Base-by-base conservation (phyloP, 1,140 invertebrate genomes). In the Oscheius sp. region DNA sequence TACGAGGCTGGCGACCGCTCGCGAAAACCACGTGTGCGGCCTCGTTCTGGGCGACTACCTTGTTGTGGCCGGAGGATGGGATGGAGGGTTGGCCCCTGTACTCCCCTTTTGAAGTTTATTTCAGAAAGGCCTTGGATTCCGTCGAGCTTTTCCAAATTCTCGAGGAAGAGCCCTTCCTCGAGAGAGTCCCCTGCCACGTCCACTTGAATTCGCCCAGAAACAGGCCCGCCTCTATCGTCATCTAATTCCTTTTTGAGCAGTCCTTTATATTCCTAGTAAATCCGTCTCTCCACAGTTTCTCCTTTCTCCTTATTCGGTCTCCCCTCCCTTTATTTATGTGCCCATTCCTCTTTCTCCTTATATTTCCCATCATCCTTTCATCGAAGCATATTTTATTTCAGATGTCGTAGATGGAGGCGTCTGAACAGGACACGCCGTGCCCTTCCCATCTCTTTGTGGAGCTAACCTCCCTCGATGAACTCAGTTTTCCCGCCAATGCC, bases 391-490 rank as follows among this genome's bases (percentile, higher is more conserved):
- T 7, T 4, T 20, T 7, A 23, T 55, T 55, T 13, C 49, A 55
- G 49, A 55, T 55, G 49, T 20, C 7, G 4, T 23, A 55, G 23
- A 55, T 55, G 49, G 49, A 7, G n/a, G n/a, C n/a, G n/a, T n/a
- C n/a, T n/a, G n/a, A 42, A 42, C 49, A 55, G 23, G 7, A n/a
- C 7, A 55, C 28, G 49, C 23, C 7, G 7, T 20, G 49, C 35
- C 69, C 66, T 32, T 10, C 59, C 15, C 49, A 64, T 32, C 58
- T 73, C 55, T 59, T 74, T 45, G 45, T 52, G 28, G 72, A 74
- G 28, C 61, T 74, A 1, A 74, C 72, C 45, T 74, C 72, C 32
- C 55, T 74, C 28, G 72, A 74, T 69, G 65, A 74, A 46, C 38
- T 74, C 20, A 49, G 49, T 13, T 68, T 74, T 62, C 72, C 72